phyloP scores from a whole-genome alignment of 2,888 invertebrate genomes.

The Drosophila kanekoi region DNA sequence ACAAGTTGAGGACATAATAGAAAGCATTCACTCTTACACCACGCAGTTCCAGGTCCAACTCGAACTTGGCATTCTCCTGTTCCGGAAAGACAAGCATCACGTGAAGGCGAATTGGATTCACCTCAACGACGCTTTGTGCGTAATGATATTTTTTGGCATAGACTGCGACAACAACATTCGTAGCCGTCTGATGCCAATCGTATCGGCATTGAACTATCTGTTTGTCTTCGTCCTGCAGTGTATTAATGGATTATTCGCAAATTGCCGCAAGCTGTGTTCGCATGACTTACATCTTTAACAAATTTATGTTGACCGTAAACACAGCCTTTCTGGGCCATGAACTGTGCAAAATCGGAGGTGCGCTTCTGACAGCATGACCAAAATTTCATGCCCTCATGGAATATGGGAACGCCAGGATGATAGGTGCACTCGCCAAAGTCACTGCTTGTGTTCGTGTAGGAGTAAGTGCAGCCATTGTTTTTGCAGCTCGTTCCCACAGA shows the following conservation, averaged over 20 bases:
- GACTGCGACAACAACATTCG: constrained; percentile 93
- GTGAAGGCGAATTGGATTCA: constrained; percentile 93
- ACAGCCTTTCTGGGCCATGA: constrained; percentile 97
- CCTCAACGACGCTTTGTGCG: constrained; percentile 89
- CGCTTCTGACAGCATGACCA: constrained; percentile 98
- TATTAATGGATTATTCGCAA: constrained; percentile 46
- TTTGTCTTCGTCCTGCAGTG: constrained; percentile 86
- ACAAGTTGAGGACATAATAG: not conserved
- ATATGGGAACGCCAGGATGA: constrained; percentile 96
- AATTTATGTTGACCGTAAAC: constrained; percentile 93
- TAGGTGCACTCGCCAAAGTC: constrained; percentile 89
- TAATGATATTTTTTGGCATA: constrained; percentile 97
- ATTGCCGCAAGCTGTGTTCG: not conserved
- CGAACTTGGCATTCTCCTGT: constrained; percentile 89
- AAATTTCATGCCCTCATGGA: constrained; percentile 98
- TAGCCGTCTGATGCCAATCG: constrained; percentile 98
- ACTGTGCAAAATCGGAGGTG: constrained; percentile 97
- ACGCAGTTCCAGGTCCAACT: constrained; percentile 91
- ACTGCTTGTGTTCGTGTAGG: constrained; percentile 90
- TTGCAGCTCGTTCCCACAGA: constrained; percentile 93
- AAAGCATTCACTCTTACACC: constrained; percentile 88
- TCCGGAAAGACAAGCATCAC: constrained; percentile 92
- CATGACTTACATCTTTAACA: constrained; percentile 87
- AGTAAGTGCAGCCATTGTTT: constrained; percentile 91
- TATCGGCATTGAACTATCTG: constrained; percentile 90